phyloP scores from a whole-genome alignment of 92 coral and sea anemone genomes.

The Porites lobata region DNA sequence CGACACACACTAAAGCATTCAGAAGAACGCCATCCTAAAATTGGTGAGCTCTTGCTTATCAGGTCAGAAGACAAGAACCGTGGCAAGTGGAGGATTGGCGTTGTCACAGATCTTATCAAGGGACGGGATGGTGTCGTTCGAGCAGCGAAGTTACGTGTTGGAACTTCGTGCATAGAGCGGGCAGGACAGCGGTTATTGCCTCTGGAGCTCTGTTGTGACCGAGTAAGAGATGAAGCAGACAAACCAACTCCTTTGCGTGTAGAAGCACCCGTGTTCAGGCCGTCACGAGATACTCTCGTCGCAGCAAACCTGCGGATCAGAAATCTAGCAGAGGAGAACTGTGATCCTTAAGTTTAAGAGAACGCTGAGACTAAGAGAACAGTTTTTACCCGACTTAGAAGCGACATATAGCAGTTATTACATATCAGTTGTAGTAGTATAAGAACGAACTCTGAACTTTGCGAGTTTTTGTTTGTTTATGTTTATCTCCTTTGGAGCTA shows the following conservation, averaged over 20 bases:
- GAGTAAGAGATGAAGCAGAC: neutral
- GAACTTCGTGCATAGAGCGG: neutral
- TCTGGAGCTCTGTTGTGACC: neutral
- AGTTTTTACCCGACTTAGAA: too few species aligned
- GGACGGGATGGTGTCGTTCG: constrained; percentile 9
- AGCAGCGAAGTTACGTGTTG: constrained; percentile 2
- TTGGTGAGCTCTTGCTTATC: constrained; percentile 26
- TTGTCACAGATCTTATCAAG: constrained; percentile 10
- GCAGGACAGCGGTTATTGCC: neutral
- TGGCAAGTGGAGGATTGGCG: constrained; percentile 16
- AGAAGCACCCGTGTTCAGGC: neutral
- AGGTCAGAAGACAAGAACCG: constrained; percentile 19
- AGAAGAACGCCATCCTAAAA: constrained; percentile 4
- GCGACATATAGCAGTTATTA: too few species aligned
- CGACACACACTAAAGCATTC: constrained; percentile 26
- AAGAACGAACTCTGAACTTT: too few species aligned
- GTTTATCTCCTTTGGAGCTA: too few species aligned
- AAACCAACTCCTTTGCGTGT: neutral
- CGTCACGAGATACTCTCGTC: neutral
- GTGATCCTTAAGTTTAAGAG: neutral
- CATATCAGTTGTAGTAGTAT: too few species aligned
- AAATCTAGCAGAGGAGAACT: neutral
- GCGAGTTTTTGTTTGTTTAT: too few species aligned
- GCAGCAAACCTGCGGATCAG: constrained; percentile 4
- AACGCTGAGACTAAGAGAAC: neutral